Evolutionary conservation across 2,113 vertebrate species (phyloP), one percentile per base, ranked within the genome.

Genomic region (Enhydra lutris): DNA sequence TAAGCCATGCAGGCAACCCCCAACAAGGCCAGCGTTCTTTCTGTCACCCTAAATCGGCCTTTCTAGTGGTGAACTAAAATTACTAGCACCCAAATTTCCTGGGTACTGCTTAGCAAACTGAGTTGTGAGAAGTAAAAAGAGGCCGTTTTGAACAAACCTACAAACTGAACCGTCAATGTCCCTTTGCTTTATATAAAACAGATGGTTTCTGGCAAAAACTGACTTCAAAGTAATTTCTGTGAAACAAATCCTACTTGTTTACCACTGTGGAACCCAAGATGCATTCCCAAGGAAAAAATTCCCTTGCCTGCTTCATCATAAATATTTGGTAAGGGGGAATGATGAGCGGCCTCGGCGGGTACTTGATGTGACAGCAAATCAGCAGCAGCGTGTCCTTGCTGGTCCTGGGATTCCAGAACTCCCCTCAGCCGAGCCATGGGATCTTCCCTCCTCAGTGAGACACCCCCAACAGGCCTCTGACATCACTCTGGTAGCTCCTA

Each of bases 141-240:
- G 23, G 39, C 71, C 80, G 73, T 94, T 97, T 55, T 96, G 84
- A 97, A 96, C 80, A 97, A 80, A 90, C 61, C 80, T 87, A 88
- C 52, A 91, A 95, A 94, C 4, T 1, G 42, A 90, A 97, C 90
- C 0, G 14, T 59, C 76, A 74, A 63, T 69, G 90, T 94, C 50
- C 92, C 82, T 92, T 88, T 93, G 92, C 84, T 97, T 97, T 93
- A 89, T 47, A 96, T 31, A 94, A 96, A 97, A 95, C 74, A 94
- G 91, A 97, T 94, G 93, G 78, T 97, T 96, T 97, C 94, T 94
- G 76, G 85, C 31, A 94, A 96, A 96, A 92, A 87, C 63, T 81
- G 80, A 93, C 88, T 97, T 97, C 86, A n/a, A 91, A 98, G 96
- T 92, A 80, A 95, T 95, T 96, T 98, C 85, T 93, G 39, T 90